Conservation (phyloP, 2,113 vertebrate species). For the Nothobranchius kuhntae region DNA sequence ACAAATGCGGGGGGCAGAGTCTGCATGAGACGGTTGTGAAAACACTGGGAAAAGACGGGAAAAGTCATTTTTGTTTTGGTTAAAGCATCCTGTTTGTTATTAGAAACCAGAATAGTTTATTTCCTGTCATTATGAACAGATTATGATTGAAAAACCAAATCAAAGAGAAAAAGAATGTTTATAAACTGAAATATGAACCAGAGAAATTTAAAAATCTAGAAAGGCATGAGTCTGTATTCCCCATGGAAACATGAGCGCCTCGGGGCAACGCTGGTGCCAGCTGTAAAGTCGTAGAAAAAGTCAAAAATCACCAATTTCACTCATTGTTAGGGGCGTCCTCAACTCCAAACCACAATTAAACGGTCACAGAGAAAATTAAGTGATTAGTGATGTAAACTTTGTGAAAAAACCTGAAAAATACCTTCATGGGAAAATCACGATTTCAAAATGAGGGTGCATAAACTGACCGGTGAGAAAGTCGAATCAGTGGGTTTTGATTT, state of each 20-base stretch:
- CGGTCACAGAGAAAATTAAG: neutral
- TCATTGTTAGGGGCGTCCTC: neutral
- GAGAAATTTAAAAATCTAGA: too few species aligned
- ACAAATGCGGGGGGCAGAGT: slow-evolving; percentile 8
- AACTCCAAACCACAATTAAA: neutral
- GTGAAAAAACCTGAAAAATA: neutral
- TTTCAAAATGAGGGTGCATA: too few species aligned
- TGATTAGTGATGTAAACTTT: neutral
- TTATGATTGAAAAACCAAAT: too few species aligned
- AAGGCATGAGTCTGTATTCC: too few species aligned
- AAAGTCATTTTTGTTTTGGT: neutral
- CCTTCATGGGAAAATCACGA: neutral
- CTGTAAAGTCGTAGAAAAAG: neutral
- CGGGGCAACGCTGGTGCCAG: neutral
- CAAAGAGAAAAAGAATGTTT: too few species aligned
- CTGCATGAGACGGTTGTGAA: slow-evolving; percentile 5
- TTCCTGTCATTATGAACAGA: too few species aligned
- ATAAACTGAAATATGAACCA: too few species aligned
- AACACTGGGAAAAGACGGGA: accelerated
- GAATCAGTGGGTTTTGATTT: too few species aligned
- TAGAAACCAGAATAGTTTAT: too few species aligned
- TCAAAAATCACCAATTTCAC: too few species aligned
- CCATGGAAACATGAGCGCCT: neutral
- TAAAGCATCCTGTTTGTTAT: too few species aligned
- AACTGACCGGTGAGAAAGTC: too few species aligned